Evolutionary conservation across 2,888 invertebrate genomes (phyloP).

Genomic region (Himalopsyche tibetana): DNA sequence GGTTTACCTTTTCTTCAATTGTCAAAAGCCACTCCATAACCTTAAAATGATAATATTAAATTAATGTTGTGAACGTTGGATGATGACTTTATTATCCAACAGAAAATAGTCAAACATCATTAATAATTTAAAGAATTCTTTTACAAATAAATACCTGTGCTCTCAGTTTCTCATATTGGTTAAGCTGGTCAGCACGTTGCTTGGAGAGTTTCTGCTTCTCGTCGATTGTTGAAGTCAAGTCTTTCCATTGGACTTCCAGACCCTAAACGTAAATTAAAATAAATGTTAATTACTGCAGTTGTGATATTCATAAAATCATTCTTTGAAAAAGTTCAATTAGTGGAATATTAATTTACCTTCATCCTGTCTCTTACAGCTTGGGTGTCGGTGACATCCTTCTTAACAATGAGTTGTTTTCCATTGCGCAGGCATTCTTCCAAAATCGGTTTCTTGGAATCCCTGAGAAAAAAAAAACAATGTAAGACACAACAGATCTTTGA

Average conservation of each 20-base stretch:
- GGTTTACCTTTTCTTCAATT: slow-evolving; percentile 86
- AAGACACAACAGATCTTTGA: slow-evolving; percentile 64
- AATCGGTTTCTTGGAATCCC: slow-evolving; percentile 79
- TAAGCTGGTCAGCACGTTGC: slow-evolving; percentile 89
- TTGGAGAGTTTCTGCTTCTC: slow-evolving; percentile 91
- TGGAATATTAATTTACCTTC: slow-evolving; percentile 74
- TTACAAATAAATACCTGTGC: slow-evolving; percentile 77
- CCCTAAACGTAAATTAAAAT: slow-evolving; percentile 69
- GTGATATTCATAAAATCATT: background rate
- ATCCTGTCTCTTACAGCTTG: slow-evolving; percentile 89
- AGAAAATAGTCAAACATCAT: background rate
- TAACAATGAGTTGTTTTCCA: slow-evolving; percentile 87
- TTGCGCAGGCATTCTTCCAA: slow-evolving; percentile 88
- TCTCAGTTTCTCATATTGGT: slow-evolving; percentile 89
- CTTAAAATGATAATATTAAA: slow-evolving; percentile 67
- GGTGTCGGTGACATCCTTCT: slow-evolving; percentile 93
- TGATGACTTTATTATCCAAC: background rate
- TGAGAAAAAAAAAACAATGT: slow-evolving; percentile 66
- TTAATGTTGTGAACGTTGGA: background rate
- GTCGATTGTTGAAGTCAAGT: slow-evolving; percentile 87
- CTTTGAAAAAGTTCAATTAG: background rate
- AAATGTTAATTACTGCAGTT: background rate
- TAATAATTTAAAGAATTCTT: background rate
- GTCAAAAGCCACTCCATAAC: slow-evolving; percentile 89
- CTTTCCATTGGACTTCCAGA: slow-evolving; percentile 93